phyloP scores from a whole-genome alignment of 2,888 invertebrate species.

The Melanostoma scalare region DNA sequence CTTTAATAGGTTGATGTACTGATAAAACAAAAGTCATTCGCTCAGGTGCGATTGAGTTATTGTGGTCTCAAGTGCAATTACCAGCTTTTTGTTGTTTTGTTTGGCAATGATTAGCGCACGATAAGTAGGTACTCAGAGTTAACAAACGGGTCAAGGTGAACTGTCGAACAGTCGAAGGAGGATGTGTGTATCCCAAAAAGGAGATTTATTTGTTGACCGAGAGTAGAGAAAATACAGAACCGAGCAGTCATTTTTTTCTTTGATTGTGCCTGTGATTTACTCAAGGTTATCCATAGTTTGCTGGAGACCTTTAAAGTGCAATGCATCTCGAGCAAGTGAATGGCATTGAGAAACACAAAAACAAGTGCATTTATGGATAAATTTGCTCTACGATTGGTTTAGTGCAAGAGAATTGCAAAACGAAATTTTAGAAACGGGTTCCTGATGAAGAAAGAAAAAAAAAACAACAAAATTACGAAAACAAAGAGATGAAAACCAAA shows the following conservation, averaged over 20 bases:
- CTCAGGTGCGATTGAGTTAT: constrained; percentile 35
- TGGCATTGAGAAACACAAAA: too few relatives aligned
- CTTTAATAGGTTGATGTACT: constrained; percentile 51
- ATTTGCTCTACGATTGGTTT: too few relatives aligned
- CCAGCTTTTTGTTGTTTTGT: constrained; percentile 10
- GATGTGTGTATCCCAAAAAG: constrained; percentile 27
- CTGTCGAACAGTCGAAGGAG: constrained; percentile 17
- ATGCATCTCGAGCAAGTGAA: too few relatives aligned
- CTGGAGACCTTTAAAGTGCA: neutral
- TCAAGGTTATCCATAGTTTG: neutral
- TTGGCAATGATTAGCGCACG: constrained; percentile 19
- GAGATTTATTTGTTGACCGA: constrained; percentile 25
- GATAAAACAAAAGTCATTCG: constrained; percentile 29
- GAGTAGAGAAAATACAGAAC: neutral
- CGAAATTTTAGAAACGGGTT: too few relatives aligned
- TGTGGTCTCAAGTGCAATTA: constrained; percentile 24
- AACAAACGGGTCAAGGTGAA: constrained; percentile 51
- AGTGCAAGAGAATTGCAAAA: too few relatives aligned
- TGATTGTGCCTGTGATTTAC: neutral
- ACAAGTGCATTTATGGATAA: too few relatives aligned
- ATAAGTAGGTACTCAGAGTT: constrained; percentile 18
- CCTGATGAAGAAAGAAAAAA: too few relatives aligned
- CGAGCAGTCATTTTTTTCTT: neutral
- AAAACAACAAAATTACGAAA: too few relatives aligned
- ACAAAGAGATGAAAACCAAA: too few relatives aligned